Conservation (phyloP, 2,113 vertebrate genomes). For the Pleuronectes platessa region DNA sequence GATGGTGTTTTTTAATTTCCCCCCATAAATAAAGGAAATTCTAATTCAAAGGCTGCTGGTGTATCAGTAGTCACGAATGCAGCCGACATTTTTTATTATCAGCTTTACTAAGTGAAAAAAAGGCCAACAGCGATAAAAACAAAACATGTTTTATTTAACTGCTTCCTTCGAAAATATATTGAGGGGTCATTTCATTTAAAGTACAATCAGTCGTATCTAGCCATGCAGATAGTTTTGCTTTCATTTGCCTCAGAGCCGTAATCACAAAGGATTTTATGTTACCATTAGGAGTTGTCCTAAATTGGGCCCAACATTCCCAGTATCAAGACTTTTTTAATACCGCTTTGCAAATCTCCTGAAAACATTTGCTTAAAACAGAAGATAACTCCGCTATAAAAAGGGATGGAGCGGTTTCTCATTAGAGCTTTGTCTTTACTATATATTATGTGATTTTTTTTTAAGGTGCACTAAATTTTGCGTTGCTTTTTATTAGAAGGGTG, state of each 20-base stretch:
- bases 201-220: conserved; percentile 1
- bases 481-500: background rate
- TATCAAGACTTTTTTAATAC: background rate
- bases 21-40: conserved; percentile 13
- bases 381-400: background rate
- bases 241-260: conserved; percentile 2
- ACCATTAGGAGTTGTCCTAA: conserved; percentile 6
- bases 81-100: background rate
- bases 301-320: background rate
- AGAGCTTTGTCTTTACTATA: background rate
- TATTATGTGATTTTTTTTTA: background rate
- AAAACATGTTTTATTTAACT: background rate
- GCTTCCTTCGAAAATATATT: background rate
- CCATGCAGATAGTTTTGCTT: conserved; percentile 4
- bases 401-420: background rate
- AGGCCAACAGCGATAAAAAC: background rate
- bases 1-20: conserved; percentile 25
- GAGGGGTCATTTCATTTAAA: background rate
- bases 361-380: background rate
- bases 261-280: conserved; percentile 5
- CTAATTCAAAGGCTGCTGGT: conserved; percentile 11
- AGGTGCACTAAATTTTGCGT: background rate
- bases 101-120: background rate
- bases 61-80: conserved; percentile 1
- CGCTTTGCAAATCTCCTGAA: background rate